phyloP scores from a whole-genome alignment of 64 coral and sea anemone genomes.

The Stichodactyla helianthus region DNA sequence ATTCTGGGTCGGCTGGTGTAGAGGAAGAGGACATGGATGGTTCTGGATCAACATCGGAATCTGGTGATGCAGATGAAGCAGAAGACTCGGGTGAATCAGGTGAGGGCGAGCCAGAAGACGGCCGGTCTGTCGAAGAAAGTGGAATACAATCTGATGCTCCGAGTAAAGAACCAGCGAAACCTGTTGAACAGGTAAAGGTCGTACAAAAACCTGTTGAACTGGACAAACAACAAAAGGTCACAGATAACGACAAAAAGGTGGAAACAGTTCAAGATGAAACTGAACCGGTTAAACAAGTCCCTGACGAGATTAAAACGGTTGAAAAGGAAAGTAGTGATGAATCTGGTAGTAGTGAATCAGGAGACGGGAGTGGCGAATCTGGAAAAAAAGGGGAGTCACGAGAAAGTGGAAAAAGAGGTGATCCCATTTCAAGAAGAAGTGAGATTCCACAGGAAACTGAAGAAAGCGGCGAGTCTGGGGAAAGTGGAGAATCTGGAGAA shows the following conservation, averaged over 20 bases:
- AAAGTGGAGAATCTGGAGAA: constrained; percentile 19
- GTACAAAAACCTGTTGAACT: constrained; percentile 1
- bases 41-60: constrained; percentile 87
- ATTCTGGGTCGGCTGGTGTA: constrained; percentile 13
- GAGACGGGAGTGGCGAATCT: background rate
- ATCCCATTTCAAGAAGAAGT: background rate
- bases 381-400: constrained; percentile 8
- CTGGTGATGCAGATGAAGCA: constrained; percentile 59
- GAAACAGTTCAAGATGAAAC: background rate
- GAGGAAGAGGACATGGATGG: constrained; percentile 88
- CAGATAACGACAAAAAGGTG: background rate
- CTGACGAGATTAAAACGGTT: background rate
- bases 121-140: background rate
- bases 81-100: constrained; percentile 80
- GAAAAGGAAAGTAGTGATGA: background rate
- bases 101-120: constrained; percentile 60
- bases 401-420: background rate
- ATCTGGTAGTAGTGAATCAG: background rate
- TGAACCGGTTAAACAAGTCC: constrained; percentile 1
- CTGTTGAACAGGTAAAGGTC: background rate
- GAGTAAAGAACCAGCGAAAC: background rate
- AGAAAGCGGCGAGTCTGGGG: constrained; percentile 7
- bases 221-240: background rate
- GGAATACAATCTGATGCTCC: background rate
- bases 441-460: constrained; percentile 14